Base-by-base conservation (phyloP, 1,140 invertebrate genomes). In the Orchestia grillus region DNA sequence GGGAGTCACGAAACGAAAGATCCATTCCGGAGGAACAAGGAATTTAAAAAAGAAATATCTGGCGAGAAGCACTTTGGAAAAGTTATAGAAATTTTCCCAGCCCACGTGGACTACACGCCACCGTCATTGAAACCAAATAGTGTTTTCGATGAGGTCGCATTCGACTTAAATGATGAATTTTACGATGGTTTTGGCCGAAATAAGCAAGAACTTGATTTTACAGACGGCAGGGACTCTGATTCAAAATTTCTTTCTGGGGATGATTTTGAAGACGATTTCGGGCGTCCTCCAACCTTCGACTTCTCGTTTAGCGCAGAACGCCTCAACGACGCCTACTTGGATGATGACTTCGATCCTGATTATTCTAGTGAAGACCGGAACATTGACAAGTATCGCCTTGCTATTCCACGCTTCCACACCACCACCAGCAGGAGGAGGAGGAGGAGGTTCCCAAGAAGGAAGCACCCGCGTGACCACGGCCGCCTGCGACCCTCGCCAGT, bases 231-330 rank as follows among this genome's bases (percentile, higher is more conserved):
- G 40, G 44, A 40, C 4, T 47, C 36, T 45, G 44, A 47, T n/a
- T 94, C 44, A 45, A 47, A 44, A 47, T 19, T n/a, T 47, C 3
- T 77, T 28, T 23, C 62, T 77, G 62, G 62, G 36, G 40, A n/a
- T 44, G 92, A 94, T 44, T 94, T 45, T 94, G 44, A 94, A 42
- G 92, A 94, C 44, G 44, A 94, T 94, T 45, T 94, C 40, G 92
- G 92, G 19, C 92, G 92, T 8, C 92, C 43, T 44, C 92, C 92
- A 40, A 94, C 41, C 0, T 94, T 45, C 44, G 92, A 94, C 44
- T 94, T 94, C 40, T 44, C 43, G 6, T n/a, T 45, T 19, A 94
- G 92, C 92, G 36, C 45, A 15, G 92, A 94, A 15, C 36, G 40
- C 44, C 47, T 94, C n/a, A 11, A 94, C 44, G 40, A 94, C 0